Evolutionary conservation across 2,888 invertebrate species (phyloP).

Genomic region (Ischnura elegans): DNA sequence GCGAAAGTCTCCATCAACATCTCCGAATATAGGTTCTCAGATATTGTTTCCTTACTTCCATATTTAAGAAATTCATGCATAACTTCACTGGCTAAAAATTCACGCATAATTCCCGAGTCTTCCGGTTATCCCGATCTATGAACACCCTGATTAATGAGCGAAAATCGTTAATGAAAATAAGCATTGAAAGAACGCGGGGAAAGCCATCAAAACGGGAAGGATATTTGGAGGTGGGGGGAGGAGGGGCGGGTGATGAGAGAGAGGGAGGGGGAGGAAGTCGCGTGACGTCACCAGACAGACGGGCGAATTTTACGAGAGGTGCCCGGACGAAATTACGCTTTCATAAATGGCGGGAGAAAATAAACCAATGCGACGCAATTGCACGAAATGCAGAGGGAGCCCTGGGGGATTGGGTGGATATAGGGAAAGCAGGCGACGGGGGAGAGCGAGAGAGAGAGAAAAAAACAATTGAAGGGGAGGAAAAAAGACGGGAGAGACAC

Average conservation of each 20-base stretch:
- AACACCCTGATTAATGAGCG: no score
- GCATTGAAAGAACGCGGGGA: neutral
- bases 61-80: no score
- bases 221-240: neutral
- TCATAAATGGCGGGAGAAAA: slow-evolving; percentile 59
- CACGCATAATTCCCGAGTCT: no score
- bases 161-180: no score
- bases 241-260: neutral
- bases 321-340: slow-evolving; percentile 50
- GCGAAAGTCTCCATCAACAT: no score
- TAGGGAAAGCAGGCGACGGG: neutral
- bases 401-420: neutral
- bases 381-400: slow-evolving; percentile 31
- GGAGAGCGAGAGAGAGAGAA: neutral
- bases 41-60: no score
- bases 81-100: no score
- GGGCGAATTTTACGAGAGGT: slow-evolving; percentile 62
- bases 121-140: no score
- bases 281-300: slow-evolving; percentile 65
- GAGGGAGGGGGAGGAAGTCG: neutral
- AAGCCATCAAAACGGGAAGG: neutral
- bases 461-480: no score
- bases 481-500: neutral
- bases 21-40: no score
- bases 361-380: slow-evolving; percentile 37